Evolutionary conservation across 2,113 vertebrate genomes (phyloP), one percentile per base, ranked within the genome.

Genomic region (Aegypius monachus): DNA sequence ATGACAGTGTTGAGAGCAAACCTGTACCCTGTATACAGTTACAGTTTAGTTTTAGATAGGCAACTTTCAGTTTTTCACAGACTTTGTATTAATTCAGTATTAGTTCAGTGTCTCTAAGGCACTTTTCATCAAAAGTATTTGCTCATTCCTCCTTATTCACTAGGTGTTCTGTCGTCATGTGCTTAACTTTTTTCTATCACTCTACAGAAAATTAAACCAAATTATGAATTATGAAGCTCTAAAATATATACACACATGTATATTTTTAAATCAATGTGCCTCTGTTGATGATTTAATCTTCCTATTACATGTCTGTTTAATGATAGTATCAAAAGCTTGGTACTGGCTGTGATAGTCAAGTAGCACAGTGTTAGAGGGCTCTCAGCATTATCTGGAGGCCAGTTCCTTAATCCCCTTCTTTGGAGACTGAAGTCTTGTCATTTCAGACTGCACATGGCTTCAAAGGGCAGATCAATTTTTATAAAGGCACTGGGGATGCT

Each of bases 401-500:
- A 42, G 29, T 11, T 86, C 58, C 58, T 78, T 90, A 83, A 90
- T 81, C 29, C 20, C 26, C 16, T 52, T 71, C 26, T 75, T 38
- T n/a, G 47, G 70, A 80, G 27, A n/a, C 31, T 22, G 45, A 80
- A 90, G 72, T 85, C 74, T 77, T 75, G 52, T 70, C 21, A 61
- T 85, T 92, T 85, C 66, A 73, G 53, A 22, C 12, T 47, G 32
- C n/a, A 50, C 7, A 11, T 5, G 34, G 68, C 47, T 93, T 83
- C 71, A 90, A 93, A 92, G 47, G 45, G 45, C 63, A 96, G 78
- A 86, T 88, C 84, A 53, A 80, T 85, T 95, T 91, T 94, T 83
- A 82, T 65, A 93, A 88, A 86, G 78, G 36, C 82, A 79, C 53
- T 43, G 17, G 61, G 70, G 42, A 94, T 77, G 20, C 7, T 75